Evolutionary conservation across 1,140 invertebrate species (phyloP).

Genomic region (Ctenoplectra terminalis): DNA sequence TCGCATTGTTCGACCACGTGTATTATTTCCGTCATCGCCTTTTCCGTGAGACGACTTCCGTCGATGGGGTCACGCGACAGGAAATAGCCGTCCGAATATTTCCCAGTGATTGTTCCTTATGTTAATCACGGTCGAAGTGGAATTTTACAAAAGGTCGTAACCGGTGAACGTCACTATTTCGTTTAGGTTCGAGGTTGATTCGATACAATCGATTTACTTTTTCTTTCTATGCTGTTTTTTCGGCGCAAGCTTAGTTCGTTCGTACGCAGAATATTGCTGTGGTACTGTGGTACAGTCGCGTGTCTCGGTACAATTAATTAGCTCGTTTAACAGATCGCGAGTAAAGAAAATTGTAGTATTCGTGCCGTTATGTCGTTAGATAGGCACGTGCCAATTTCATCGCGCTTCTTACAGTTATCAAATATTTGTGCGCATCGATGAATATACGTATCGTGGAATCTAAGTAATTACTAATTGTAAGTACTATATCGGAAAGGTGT

Average conservation of each 20-base stretch:
- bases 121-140: constrained; percentile 65
- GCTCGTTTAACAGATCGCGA: not conserved
- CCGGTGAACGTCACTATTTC: constrained; percentile 12
- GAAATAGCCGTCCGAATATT: constrained; percentile 77
- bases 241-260: not conserved
- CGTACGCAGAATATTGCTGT: not conserved
- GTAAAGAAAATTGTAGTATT: not conserved
- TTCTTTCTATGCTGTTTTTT: not conserved
- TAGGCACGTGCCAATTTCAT: not conserved
- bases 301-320: constrained; percentile 22
- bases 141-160: constrained; percentile 58
- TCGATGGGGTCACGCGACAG: constrained; percentile 75
- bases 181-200: not conserved
- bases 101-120: constrained; percentile 78
- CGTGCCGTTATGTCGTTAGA: not conserved
- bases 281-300: not conserved
- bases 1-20: constrained; percentile 70
- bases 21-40: constrained; percentile 73
- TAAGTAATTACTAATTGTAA: too few species aligned
- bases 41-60: constrained; percentile 76
- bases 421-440: not conserved
- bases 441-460: too few species aligned
- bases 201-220: not conserved
- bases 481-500: not conserved
- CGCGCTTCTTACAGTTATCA: not conserved